Conservation (phyloP, 2,888 invertebrate genomes). For the Oithona nana region DNA sequence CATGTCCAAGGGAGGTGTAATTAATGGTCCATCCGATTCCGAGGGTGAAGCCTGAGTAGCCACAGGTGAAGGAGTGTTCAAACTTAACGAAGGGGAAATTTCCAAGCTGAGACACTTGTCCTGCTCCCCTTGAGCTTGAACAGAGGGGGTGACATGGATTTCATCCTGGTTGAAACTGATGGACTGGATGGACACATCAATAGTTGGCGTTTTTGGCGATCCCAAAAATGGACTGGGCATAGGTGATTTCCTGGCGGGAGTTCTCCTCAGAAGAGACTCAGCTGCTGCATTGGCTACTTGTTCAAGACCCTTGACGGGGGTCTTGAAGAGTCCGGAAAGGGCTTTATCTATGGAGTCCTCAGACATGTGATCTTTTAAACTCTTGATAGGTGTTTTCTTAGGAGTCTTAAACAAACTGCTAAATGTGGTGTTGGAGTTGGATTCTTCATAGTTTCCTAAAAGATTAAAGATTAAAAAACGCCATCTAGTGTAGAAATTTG, state of each 20-base stretch:
- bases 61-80: not conserved
- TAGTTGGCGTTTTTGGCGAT: not conserved
- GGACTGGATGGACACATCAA: not conserved
- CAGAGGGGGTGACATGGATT: not conserved
- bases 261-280: not conserved
- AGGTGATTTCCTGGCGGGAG: not conserved
- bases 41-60: not conserved
- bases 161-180: not conserved
- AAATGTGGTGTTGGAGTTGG: not conserved
- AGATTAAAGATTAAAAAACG: no score
- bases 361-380: not conserved
- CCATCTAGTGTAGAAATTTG: no score
- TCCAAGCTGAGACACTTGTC: not conserved
- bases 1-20: not conserved
- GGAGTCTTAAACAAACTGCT: not conserved
- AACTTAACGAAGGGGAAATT: not conserved
- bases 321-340: not conserved
- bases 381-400: not conserved
- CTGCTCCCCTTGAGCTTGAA: not conserved
- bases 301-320: not conserved
- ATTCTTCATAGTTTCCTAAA: no score
- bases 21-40: not conserved
- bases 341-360: not conserved
- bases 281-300: not conserved
- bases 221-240: not conserved